Conservation (phyloP, 2,888 invertebrate species). For the Dolichopus griseipennis region DNA sequence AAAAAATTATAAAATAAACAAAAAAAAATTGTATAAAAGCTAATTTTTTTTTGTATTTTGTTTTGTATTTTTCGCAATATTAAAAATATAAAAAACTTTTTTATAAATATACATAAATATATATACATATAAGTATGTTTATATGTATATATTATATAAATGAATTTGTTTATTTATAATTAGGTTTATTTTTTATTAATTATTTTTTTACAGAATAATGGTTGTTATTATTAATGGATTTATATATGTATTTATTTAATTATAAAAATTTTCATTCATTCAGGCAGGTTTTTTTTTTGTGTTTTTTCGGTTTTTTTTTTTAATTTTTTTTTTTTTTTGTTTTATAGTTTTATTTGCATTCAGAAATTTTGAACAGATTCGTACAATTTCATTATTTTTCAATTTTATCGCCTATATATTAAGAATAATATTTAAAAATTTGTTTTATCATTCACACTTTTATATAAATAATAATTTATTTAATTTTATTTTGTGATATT, state of each 20-base stretch:
- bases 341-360: too few relatives aligned
- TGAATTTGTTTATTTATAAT: too few relatives aligned
- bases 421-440: too few relatives aligned
- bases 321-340: too few relatives aligned
- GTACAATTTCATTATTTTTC: too few relatives aligned
- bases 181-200: slow-evolving; percentile 10
- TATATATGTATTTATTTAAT: slow-evolving; percentile 21
- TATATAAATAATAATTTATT: too few relatives aligned
- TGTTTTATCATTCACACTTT: too few relatives aligned
- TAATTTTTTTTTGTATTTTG: slow-evolving; percentile 20
- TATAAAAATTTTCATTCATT: slow-evolving; percentile 10
- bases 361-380: too few relatives aligned
- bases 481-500: too few relatives aligned
- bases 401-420: too few relatives aligned
- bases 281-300: slow-evolving; percentile 17
- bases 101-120: slow-evolving; percentile 1
- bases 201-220: slow-evolving; percentile 7
- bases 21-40: slow-evolving; percentile 1
- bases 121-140: background rate
- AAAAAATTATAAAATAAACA: background rate
- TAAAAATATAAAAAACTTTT: slow-evolving; percentile 31
- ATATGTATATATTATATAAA: too few relatives aligned
- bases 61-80: slow-evolving; percentile 24
- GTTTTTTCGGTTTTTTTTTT: too few relatives aligned
- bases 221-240: slow-evolving; percentile 21